A percentile compares a stretch with the other conserved stretches of the same genome.
phyloP scores from a whole-genome alignment of 2,888 invertebrate genomes.

The Macaria notata region DNA sequence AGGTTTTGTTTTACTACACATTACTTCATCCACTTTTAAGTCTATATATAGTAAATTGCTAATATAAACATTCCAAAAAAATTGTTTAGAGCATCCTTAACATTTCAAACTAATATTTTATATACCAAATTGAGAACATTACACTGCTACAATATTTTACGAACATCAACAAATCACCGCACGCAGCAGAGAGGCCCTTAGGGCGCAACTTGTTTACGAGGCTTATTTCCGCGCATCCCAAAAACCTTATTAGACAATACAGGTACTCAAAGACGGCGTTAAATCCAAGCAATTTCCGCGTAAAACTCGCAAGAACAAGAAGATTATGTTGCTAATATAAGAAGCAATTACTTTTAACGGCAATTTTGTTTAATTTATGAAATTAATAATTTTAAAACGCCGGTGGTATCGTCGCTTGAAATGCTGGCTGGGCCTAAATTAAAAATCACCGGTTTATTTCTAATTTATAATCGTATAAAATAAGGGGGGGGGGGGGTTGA shows the following conservation, averaged over 20 bases:
- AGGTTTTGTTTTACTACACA: too few relatives aligned
- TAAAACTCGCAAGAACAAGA: constrained; percentile 12
- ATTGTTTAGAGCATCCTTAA: too few relatives aligned
- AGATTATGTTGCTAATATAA: constrained; percentile 17
- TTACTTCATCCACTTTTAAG: too few relatives aligned
- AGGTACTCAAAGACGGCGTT: constrained; percentile 7
- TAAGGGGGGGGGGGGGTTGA: constrained; percentile 45
- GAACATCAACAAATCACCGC: too few relatives aligned
- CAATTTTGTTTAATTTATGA: constrained; percentile 13
- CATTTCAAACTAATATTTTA: too few relatives aligned
- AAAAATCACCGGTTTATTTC: constrained; percentile 71
- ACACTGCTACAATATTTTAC: too few relatives aligned
- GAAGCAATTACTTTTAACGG: constrained; percentile 17
- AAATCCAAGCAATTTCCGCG: constrained; percentile 13
- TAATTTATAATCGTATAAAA: constrained; percentile 67
- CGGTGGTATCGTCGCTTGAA: background rate
- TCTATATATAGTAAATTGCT: too few relatives aligned
- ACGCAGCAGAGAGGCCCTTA: too few relatives aligned
- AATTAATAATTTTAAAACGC: constrained; percentile 16
- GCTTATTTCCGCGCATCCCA: background rate
- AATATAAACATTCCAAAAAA: too few relatives aligned
- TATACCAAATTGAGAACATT: too few relatives aligned
- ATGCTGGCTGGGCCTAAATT: constrained; percentile 44
- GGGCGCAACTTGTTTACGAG: too few relatives aligned
- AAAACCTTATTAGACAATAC: background rate